Conservation (phyloP, 2,797 vertebrate genomes). For the Poeciliopsis turneri region DNA sequence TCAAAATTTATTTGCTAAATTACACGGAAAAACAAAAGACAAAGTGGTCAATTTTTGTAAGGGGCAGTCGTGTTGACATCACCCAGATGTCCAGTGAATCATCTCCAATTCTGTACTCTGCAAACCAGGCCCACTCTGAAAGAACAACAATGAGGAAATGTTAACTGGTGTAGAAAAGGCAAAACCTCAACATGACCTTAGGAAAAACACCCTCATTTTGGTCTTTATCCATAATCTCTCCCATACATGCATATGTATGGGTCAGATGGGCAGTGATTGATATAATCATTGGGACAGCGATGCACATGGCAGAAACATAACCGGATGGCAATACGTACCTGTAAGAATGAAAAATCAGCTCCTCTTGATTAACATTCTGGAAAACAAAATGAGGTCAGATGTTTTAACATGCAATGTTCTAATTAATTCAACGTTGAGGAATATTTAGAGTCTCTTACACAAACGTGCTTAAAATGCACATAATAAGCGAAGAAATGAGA, state of each 20-base stretch:
- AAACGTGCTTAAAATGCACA: neutral
- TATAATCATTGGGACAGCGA: slow-evolving; percentile 80
- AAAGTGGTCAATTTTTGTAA: neutral
- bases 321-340: neutral
- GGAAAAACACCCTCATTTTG: slow-evolving; percentile 71
- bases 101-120: neutral
- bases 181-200: neutral
- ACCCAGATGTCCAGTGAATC: neutral
- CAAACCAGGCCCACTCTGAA: slow-evolving; percentile 29
- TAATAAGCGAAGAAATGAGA: neutral
- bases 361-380: slow-evolving; percentile 21
- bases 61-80: neutral
- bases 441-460: neutral
- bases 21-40: neutral
- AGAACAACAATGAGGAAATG: neutral
- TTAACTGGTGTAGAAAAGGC: neutral
- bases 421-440: neutral
- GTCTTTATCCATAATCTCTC: slow-evolving; percentile 64
- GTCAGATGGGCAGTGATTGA: slow-evolving; percentile 84
- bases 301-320: neutral
- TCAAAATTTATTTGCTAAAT: neutral
- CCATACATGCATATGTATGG: slow-evolving; percentile 63
- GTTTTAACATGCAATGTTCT: neutral
- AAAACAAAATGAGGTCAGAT: neutral
- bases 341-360: neutral